Conservation (phyloP, 1,140 invertebrate genomes). For the Drosophila ficusphila region DNA sequence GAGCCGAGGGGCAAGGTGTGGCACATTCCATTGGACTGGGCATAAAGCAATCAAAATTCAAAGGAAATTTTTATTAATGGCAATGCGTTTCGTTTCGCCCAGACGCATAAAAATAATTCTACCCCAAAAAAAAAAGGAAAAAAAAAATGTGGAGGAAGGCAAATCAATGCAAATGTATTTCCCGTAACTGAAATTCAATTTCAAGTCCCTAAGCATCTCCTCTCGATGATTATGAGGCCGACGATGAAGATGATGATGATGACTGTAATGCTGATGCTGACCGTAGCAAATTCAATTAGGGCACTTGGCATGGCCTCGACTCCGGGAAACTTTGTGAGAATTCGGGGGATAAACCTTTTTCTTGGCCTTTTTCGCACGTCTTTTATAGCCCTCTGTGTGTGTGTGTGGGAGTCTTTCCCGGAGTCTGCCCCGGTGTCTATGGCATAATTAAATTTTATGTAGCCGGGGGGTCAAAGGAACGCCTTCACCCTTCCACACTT, state of each 20-base stretch:
- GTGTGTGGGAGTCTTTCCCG: conserved; percentile 1
- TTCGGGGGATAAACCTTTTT: conserved; percentile 67
- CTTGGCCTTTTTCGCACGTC: conserved; percentile 59
- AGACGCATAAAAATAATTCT: conserved; percentile 74
- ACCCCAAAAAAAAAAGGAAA: neutral
- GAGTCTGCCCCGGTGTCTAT: conserved; percentile 57
- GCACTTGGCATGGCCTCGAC: conserved; percentile 35
- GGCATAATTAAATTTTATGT: conserved; percentile 79
- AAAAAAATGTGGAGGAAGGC: conserved; percentile 24
- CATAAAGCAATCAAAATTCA: conserved; percentile 81
- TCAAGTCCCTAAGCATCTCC: conserved; percentile 54
- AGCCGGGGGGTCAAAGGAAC: conserved; percentile 36
- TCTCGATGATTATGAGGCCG: conserved; percentile 44
- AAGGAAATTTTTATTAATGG: conserved; percentile 83
- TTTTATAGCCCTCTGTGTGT: conserved; percentile 13
- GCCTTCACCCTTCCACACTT: neutral
- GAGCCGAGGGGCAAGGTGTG: conserved; percentile 8
- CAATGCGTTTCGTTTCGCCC: conserved; percentile 68
- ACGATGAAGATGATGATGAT: conserved; percentile 43
- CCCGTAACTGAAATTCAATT: conserved; percentile 77
- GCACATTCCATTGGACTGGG: neutral
- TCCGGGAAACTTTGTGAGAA: conserved; percentile 2
- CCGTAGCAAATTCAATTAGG: conserved; percentile 82
- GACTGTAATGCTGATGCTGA: conserved; percentile 53
- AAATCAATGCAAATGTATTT: conserved; percentile 83